phyloP scores from a whole-genome alignment of 2,113 vertebrate genomes.

The Cervus canadensis region DNA sequence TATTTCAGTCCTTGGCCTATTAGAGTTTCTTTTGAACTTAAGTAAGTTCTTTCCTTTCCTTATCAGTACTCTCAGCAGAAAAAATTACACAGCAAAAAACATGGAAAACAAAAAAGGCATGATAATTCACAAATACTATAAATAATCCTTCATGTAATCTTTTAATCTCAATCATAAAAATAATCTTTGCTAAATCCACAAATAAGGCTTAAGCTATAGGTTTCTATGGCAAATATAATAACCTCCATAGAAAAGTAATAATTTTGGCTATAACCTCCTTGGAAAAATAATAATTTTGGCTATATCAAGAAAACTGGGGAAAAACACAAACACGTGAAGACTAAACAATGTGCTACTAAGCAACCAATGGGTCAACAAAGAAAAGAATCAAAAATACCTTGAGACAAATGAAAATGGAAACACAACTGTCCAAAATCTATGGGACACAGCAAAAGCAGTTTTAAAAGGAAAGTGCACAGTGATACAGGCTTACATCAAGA shows the following conservation, averaged over 20 bases:
- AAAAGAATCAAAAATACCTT: neutral
- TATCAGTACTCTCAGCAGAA: neutral
- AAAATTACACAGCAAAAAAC: neutral
- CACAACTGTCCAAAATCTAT: neutral
- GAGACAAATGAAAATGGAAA: neutral
- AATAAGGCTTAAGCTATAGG: neutral
- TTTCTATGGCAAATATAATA: neutral
- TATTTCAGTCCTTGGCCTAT: neutral
- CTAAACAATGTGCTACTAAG: neutral
- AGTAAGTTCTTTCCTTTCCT: conserved; percentile 6
- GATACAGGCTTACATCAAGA: neutral
- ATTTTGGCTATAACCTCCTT: neutral
- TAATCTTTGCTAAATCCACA: neutral
- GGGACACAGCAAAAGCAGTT: neutral
- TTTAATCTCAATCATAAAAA: conserved; percentile 19
- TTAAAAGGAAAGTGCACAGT: neutral
- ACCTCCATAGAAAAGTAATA: neutral
- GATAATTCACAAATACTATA: neutral
- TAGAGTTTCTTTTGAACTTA: neutral
- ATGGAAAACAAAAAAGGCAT: neutral
- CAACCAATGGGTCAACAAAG: neutral
- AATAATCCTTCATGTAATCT: neutral
- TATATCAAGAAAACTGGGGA: neutral
- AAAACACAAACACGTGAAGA: neutral
- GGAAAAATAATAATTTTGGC: neutral